Conservation (phyloP, 2,113 vertebrate genomes). For the Psettodes erumei region DNA sequence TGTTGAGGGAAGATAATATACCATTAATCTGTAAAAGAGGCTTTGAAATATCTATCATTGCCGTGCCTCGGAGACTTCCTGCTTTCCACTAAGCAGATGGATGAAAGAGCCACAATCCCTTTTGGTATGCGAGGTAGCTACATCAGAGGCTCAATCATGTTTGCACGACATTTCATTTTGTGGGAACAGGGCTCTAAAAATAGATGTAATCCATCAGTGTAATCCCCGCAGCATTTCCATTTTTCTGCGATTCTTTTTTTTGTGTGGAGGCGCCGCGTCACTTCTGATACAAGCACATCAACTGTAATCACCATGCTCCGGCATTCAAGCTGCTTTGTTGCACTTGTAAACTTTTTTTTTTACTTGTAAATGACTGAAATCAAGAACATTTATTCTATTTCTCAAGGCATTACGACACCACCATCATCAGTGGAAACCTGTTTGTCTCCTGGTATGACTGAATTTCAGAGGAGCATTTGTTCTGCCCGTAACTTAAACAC, state of each 20-base stretch:
- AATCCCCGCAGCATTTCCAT: constrained; percentile 56
- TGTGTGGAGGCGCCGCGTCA: constrained; percentile 30
- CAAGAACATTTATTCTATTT: neutral
- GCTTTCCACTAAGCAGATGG: constrained; percentile 58
- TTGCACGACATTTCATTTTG: constrained; percentile 62
- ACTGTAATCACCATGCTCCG: constrained; percentile 38
- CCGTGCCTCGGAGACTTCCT: constrained; percentile 38
- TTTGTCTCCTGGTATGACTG: neutral
- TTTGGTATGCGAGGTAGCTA: constrained; percentile 51
- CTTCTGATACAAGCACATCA: constrained; percentile 38
- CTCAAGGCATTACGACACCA: neutral
- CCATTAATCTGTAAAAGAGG: constrained; percentile 62
- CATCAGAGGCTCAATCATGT: constrained; percentile 58
- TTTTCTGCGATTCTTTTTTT: constrained; percentile 56
- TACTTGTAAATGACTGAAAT: neutral
- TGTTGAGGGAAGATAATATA: constrained; percentile 61
- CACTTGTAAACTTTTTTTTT: constrained; percentile 12
- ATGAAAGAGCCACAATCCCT: constrained; percentile 54
- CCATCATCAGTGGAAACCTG: neutral
- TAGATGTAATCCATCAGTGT: constrained; percentile 71
- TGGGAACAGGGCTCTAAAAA: constrained; percentile 67
- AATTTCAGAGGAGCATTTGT: neutral
- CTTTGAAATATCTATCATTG: constrained; percentile 57
- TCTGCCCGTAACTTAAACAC: neutral
- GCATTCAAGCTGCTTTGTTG: constrained; percentile 23